Percentiles rank a stretch among this genome's conserved stretches.
Evolutionary conservation across 2,888 invertebrate species (phyloP).

Genomic region (Abrostola tripartita): DNA sequence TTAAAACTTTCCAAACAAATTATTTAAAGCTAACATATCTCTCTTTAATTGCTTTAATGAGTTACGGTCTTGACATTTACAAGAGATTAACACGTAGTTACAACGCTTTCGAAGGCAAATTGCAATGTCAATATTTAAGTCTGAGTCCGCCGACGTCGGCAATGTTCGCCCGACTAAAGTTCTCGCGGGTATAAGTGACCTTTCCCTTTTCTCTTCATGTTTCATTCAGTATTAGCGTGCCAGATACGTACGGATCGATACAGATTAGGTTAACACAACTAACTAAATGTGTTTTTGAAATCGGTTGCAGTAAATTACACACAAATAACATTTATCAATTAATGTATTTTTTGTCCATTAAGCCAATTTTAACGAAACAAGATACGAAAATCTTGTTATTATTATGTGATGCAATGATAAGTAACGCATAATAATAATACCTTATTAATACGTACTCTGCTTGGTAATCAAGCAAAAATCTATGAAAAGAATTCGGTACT

Average conservation of each 20-base stretch:
- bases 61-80: constrained; percentile 4
- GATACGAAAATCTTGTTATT: no score
- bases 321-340: no score
- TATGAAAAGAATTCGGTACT: no score
- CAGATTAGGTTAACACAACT: constrained; percentile 15
- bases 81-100: constrained; percentile 25
- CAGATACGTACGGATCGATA: constrained; percentile 8
- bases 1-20: not conserved
- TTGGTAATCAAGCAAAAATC: no score
- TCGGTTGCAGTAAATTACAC: constrained; percentile 1
- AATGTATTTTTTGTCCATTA: no score
- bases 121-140: constrained; percentile 79
- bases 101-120: constrained; percentile 66
- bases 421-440: no score
- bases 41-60: not conserved
- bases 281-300: constrained; percentile 1
- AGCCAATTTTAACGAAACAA: no score
- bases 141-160: constrained; percentile 24
- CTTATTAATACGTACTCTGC: no score
- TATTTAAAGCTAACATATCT: not conserved
- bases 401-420: no score
- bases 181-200: constrained; percentile 44
- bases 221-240: constrained; percentile 56
- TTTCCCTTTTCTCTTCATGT: constrained; percentile 54
- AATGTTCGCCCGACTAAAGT: constrained; percentile 3